phyloP scores from a whole-genome alignment of 2,113 vertebrate species.

The Poeciliopsis occidentalis region DNA sequence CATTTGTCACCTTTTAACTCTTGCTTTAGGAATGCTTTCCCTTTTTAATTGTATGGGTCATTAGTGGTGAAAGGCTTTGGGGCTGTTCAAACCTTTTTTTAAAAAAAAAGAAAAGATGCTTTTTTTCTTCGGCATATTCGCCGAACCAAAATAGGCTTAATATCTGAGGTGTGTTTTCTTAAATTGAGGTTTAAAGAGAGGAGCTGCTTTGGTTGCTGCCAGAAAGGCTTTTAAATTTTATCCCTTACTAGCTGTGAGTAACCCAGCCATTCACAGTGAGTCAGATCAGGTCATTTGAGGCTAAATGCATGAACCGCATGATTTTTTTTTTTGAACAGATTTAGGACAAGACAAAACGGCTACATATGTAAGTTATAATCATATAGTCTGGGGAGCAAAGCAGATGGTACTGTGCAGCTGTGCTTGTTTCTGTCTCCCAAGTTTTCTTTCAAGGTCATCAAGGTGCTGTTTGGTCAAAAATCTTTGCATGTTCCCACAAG shows the following conservation, averaged over 20 bases:
- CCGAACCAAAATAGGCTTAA: not conserved
- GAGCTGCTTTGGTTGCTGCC: not conserved
- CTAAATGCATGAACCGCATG: not conserved
- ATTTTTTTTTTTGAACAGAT: not conserved
- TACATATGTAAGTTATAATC: slow-evolving; percentile 36
- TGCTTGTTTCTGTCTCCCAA: not conserved
- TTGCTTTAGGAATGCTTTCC: too few relatives aligned
- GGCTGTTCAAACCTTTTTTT: not conserved
- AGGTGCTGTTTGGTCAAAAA: slow-evolving; percentile 13
- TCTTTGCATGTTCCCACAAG: not conserved
- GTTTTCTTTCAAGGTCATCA: slow-evolving; percentile 15
- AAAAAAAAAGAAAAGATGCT: not conserved
- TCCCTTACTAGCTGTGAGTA: not conserved
- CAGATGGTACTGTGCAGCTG: slow-evolving; percentile 45
- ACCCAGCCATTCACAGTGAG: not conserved
- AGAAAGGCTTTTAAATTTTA: slow-evolving; percentile 8
- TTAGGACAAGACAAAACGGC: not conserved
- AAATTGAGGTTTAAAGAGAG: slow-evolving; percentile 27
- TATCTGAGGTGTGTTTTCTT: not conserved
- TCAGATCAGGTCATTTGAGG: slow-evolving; percentile 1
- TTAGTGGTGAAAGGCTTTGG: not conserved
- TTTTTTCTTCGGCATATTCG: not conserved
- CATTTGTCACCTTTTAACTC: too few relatives aligned
- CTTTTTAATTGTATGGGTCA: not conserved
- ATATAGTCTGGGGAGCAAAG: slow-evolving; percentile 9